Evolutionary conservation across 2,797 vertebrate species (phyloP).

Genomic region (Pseudochirops corinnae): DNA sequence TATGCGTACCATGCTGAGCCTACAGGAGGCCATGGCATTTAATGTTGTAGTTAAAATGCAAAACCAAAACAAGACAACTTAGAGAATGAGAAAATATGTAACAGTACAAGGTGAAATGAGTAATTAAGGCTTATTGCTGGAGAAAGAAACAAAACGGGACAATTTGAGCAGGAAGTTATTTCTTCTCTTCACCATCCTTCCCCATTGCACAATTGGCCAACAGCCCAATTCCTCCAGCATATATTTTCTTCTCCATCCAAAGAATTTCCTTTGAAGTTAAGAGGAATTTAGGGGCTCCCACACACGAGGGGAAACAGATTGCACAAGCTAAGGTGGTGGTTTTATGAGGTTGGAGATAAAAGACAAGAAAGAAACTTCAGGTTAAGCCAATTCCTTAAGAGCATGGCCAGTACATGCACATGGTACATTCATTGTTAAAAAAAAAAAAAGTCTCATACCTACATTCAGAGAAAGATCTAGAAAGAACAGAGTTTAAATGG

Average conservation of each 20-base stretch:
- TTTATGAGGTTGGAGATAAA: not conserved
- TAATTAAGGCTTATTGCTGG: not conserved
- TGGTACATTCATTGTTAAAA: not conserved
- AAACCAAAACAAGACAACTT: not conserved
- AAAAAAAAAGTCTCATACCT: no score
- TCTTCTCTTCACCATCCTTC: not conserved
- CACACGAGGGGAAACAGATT: not conserved
- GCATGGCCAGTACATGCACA: not conserved
- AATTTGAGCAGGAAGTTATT: not conserved
- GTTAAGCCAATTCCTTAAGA: not conserved
- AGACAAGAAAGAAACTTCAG: not conserved
- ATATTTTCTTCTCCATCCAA: slow-evolving; percentile 7
- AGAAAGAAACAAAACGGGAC: not conserved
- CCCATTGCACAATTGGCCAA: not conserved
- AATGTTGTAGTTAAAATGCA: not conserved
- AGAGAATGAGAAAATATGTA: not conserved
- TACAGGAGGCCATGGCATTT: not conserved
- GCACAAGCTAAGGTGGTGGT: not conserved
- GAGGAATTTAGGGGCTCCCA: not conserved
- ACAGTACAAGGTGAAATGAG: not conserved
- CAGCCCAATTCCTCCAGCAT: not conserved
- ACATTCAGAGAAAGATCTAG: no score
- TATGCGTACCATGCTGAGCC: not conserved
- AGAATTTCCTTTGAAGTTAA: not conserved
- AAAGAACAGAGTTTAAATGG: no score